Evolutionary conservation across 30 jellyfish, hydroid and myxozoan species (phyloP).

Genomic region (Aurelia sp.): DNA sequence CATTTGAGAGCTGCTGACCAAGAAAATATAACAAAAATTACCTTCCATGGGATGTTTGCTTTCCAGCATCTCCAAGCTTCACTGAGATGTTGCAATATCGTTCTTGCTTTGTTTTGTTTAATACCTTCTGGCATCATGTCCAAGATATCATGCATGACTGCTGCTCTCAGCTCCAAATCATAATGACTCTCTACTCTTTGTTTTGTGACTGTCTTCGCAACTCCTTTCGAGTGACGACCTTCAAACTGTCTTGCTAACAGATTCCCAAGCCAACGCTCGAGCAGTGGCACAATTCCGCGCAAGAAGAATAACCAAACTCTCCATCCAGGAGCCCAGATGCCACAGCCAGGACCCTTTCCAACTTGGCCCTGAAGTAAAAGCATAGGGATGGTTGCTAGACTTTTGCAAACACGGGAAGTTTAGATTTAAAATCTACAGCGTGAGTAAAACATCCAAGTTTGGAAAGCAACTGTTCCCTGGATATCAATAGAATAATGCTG

Average conservation of each 20-base stretch:
- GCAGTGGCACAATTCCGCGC: conserved; percentile 98
- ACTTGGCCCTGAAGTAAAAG: conserved; percentile 91
- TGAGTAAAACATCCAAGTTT: no score
- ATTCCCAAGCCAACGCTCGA: conserved; percentile 99
- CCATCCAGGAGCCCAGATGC: conserved; percentile 99
- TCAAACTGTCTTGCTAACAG: conserved; percentile 98
- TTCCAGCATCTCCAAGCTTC: conserved; percentile 99
- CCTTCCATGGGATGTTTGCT: conserved; percentile 99
- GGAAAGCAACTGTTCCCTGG: no score
- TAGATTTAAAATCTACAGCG: no score
- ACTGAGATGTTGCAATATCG: conserved; percentile 96
- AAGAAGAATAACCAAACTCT: conserved; percentile 98
- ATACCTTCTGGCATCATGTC: conserved; percentile 99
- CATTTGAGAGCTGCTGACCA: no score
- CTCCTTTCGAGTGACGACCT: conserved; percentile 99
- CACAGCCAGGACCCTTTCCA: conserved; percentile 99
- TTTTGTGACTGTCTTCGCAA: conserved; percentile 98
- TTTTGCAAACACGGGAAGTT: background rate
- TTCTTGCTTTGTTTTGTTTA: conserved; percentile 98
- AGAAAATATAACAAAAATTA: no score
- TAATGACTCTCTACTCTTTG: conserved; percentile 99
- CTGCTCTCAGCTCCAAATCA: conserved; percentile 98
- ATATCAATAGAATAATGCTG: no score
- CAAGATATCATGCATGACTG: conserved; percentile 99
- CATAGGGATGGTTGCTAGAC: background rate